Conservation (phyloP, 2,797 vertebrate genomes). For the Scyliorhinus canicula region DNA sequence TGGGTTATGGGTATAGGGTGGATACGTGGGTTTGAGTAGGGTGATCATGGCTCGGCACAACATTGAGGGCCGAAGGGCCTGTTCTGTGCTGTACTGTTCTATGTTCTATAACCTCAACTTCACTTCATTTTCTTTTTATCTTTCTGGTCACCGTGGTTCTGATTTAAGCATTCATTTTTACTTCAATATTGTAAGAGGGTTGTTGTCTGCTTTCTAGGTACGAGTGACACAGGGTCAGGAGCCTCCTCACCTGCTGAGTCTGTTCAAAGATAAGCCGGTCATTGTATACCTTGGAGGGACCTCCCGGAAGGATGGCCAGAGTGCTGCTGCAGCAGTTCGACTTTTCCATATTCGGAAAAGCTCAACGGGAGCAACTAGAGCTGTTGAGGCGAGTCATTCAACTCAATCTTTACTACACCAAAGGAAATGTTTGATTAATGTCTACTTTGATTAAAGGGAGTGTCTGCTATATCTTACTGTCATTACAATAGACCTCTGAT, state of each 20-base stretch:
- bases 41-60: too few relatives aligned
- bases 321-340: conserved; percentile 44
- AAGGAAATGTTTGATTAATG: neutral
- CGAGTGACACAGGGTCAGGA: conserved; percentile 66
- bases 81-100: too few relatives aligned
- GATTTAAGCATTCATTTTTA: neutral
- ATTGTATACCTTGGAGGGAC: conserved; percentile 61
- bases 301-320: conserved; percentile 51
- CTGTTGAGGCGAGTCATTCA: conserved; percentile 58
- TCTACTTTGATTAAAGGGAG: neutral
- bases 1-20: too few relatives aligned
- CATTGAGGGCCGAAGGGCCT: too few relatives aligned
- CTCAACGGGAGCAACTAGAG: conserved; percentile 54
- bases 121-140: neutral
- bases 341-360: conserved; percentile 65
- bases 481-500: neutral
- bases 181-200: too few relatives aligned
- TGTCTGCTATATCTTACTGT: neutral
- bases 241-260: conserved; percentile 62
- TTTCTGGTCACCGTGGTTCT: neutral
- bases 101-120: neutral
- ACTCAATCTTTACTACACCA: neutral
- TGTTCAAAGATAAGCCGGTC: conserved; percentile 62
- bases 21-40: too few relatives aligned
- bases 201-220: conserved; percentile 50